A percentile compares a stretch with the other conserved stretches of the same genome.
These are phyloP conservation scores for Anagrus nilaparvatae DNA, from an alignment of 1,140 invertebrate genomes.

Conservation along the genomic window DNA sequence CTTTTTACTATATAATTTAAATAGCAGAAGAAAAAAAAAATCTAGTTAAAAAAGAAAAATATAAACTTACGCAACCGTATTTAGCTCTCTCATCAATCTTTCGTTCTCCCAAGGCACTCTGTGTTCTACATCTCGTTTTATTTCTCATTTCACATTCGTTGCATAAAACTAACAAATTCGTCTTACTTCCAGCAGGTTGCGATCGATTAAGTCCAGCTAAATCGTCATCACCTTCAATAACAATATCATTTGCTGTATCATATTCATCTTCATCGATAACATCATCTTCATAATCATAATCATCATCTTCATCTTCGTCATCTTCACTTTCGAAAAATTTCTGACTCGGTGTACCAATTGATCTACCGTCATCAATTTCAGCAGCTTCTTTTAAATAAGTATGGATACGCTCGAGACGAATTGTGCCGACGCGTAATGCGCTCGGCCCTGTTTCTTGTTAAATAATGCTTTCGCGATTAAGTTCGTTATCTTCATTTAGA, in stretches of 20 bases:
- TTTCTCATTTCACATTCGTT: constrained; percentile 36
- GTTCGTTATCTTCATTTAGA: constrained; percentile 68
- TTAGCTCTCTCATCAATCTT: constrained; percentile 33
- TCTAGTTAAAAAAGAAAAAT: too few species aligned
- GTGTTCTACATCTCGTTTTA: constrained; percentile 30
- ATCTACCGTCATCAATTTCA: constrained; percentile 28
- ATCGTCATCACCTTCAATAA: neutral
- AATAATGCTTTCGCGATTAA: constrained; percentile 82
- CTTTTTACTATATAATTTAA: too few species aligned
- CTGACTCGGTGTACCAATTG: constrained; percentile 39
- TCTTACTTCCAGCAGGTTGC: constrained; percentile 37
- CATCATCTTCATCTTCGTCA: constrained; percentile 32
- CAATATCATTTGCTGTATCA: constrained; percentile 4
- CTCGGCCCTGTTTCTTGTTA: constrained; percentile 60
- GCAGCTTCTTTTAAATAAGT: constrained; percentile 21
- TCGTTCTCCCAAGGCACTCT: constrained; percentile 24
- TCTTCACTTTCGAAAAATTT: constrained; percentile 35
- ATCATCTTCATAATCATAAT: too few species aligned
- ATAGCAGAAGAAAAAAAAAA: too few species aligned
- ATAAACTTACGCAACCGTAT: constrained; percentile 16
- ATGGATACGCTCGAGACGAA: constrained; percentile 24
- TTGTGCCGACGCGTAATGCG: constrained; percentile 37
- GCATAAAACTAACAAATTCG: constrained; percentile 37
- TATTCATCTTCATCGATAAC: constrained; percentile 13
- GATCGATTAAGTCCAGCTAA: constrained; percentile 12